Base-by-base conservation (phyloP, 2,888 invertebrate species). In the Carcina quercana region DNA sequence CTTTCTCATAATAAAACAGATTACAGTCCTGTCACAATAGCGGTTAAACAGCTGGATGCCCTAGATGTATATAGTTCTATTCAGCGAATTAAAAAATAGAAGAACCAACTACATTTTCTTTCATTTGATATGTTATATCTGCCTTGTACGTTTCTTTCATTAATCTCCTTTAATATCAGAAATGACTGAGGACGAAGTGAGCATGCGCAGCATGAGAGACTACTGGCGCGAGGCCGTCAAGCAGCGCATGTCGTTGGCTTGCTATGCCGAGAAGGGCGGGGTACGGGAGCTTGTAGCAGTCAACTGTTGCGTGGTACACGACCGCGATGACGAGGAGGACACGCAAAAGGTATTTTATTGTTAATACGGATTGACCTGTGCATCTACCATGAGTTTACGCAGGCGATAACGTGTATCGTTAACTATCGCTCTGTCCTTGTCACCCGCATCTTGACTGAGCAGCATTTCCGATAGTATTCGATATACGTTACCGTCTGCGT, bases 241-340 rank as follows among this genome's bases (percentile, higher is more conserved):
- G 0, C 44, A 61, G 32, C 54, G 74, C 4, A 69, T 64, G 55
- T 61, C 60, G 14, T 47, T 78, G 0, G 79, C 55, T 0, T 75
- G 78, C 39, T 80, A 76, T 28, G 51, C 46, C 2, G 57, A 56
- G 5, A 50, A 49, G 4, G 37, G 59, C 2, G 75, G 69, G 0
- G 30, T 38, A 22, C 67, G 52, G 25, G 59, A 48, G 1, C 47
- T 80, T 2, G 67, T 57, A 0, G 76, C 62, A 0, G 28, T 76
- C 1, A 79, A 79, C 26, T 64, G 63, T 0, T 78, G 74, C 38
- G 24, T 60, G 0, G 66, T 66, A 0, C 31, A 25, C 0, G 40
- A 44, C 12, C 30, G 41, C 27, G 60, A 45, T 3, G 62, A 59
- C 0, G 28, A 55, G 0, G 15, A 36, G 2, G 25, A 57, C 7